Base-by-base conservation (phyloP, 2,113 vertebrate species). In the Cercocebus atys region DNA sequence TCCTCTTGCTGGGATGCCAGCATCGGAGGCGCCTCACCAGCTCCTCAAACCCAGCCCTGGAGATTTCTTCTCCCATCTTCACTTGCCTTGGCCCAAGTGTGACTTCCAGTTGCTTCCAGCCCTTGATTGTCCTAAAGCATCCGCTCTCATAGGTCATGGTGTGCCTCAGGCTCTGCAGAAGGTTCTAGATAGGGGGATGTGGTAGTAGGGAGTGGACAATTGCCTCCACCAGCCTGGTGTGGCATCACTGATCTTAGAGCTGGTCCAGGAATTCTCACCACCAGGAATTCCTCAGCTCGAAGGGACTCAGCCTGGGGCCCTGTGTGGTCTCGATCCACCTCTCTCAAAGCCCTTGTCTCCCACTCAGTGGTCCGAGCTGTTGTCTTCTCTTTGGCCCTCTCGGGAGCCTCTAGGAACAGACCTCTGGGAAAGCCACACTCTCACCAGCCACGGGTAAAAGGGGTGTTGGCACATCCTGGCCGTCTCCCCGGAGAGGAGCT, bases 21-120 rank as follows among this genome's bases (percentile, higher is more conserved):
- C 52, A 22, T 13, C 0, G 0, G 0, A 11, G 50, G 45, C 5
- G 6, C 6, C 72, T 76, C 18, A 22, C 85, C 0, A 0, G 64
- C 35, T 27, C 59, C 57, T 27, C 30, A 40, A 38, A 59, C 32
- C 8, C 8, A 7, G 2, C 25, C 52, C 43, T 4, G 40, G 43
- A 70, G 18, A 5, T 40, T 45, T 50, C 35, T 23, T 40, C n/a
- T 30, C 27, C 17, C 18, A 12, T 47, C 47, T 30, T 75, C 2
- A 1, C 38, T 32, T 47, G 50, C 20, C 0, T 17, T 6, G 66
- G 50, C 66, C 76, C 76, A 13, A 7, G 5, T 20, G 66, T 40
- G 52, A 5, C 4, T 23, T 35, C 64, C 32, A 14, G 22, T 40
- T 20, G 75, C 61, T 61, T 61, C 92, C 3, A 23, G 70, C 8